Conservation (phyloP, 2,113 vertebrate genomes). For the Aldabrachelys gigantea region DNA sequence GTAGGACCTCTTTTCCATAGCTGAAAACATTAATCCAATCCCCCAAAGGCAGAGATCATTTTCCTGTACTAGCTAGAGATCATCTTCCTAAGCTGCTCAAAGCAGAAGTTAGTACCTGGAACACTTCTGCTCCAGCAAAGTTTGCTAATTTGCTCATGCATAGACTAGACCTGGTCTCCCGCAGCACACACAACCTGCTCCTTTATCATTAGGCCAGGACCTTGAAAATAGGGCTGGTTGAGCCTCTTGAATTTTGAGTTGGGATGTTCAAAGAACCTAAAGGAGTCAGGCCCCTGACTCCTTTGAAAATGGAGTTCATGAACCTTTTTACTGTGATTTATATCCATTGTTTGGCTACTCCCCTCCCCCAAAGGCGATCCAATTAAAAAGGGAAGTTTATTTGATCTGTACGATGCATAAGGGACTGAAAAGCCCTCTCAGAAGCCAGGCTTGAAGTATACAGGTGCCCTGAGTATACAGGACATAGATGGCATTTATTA, state of each 20-base stretch:
- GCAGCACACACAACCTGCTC: not conserved
- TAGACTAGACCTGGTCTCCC: not conserved
- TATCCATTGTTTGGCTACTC: fast-evolving
- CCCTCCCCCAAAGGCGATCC: not conserved
- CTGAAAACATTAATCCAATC: not conserved
- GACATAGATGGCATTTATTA: not conserved
- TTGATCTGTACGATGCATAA: not conserved
- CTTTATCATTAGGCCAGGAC: not conserved
- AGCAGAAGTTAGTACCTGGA: not conserved
- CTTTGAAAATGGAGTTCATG: not conserved
- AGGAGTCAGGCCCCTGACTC: not conserved
- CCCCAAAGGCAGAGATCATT: not conserved
- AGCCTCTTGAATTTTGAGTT: not conserved
- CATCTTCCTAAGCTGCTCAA: not conserved
- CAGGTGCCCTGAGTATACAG: not conserved
- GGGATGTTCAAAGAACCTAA: not conserved
- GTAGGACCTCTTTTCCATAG: not conserved
- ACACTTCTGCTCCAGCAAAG: not conserved
- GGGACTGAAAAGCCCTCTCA: not conserved
- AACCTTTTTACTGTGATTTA: not conserved
- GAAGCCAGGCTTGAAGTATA: not conserved
- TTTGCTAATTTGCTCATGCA: not conserved
- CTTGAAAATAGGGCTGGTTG: not conserved
- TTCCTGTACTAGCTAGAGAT: not conserved
- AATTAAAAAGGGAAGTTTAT: not conserved